Evolutionary conservation across 2,797 vertebrate genomes (phyloP).

Genomic region (Gouania willdenowi): DNA sequence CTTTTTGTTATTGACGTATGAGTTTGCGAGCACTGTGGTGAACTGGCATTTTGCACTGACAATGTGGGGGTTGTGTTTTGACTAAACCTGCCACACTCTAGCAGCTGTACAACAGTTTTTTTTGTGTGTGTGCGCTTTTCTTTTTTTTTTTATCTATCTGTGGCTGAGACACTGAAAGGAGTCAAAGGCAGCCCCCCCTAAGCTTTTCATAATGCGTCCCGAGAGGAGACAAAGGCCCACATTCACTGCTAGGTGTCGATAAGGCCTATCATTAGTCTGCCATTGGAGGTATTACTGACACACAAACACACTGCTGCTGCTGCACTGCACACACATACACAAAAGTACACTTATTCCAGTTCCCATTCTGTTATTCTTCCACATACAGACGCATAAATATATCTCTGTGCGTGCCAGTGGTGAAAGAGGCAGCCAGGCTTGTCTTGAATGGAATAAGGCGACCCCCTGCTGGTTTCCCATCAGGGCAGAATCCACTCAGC

Average conservation of each 20-base stretch:
- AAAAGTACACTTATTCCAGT: slow-evolving; percentile 29
- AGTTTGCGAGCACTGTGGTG: slow-evolving; percentile 19
- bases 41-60: slow-evolving; percentile 26
- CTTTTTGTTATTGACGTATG: slow-evolving; percentile 40
- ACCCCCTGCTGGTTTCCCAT: slow-evolving; percentile 53
- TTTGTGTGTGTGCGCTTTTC: not conserved
- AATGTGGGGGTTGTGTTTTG: slow-evolving; percentile 38
- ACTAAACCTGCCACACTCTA: slow-evolving; percentile 34
- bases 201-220: slow-evolving; percentile 68
- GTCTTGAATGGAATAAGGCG: slow-evolving; percentile 52
- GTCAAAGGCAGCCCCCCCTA: slow-evolving; percentile 66
- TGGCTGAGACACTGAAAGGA: slow-evolving; percentile 58
- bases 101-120: slow-evolving; percentile 45
- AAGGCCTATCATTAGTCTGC: slow-evolving; percentile 75
- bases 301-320: slow-evolving; percentile 41
- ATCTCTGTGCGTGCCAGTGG: slow-evolving; percentile 32
- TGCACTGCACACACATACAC: slow-evolving; percentile 4
- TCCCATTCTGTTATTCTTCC: slow-evolving; percentile 10
- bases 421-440: slow-evolving; percentile 43
- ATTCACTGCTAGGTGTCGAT: slow-evolving; percentile 75
- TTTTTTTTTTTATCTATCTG: slow-evolving; percentile 54
- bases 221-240: slow-evolving; percentile 66
- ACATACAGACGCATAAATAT: slow-evolving; percentile 43
- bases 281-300: slow-evolving; percentile 66
- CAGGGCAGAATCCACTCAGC: slow-evolving; percentile 43